These are phyloP conservation scores for Macrocentrus cingulum DNA, from an alignment of 1,140 invertebrate genomes.

Conservation along the genomic window DNA sequence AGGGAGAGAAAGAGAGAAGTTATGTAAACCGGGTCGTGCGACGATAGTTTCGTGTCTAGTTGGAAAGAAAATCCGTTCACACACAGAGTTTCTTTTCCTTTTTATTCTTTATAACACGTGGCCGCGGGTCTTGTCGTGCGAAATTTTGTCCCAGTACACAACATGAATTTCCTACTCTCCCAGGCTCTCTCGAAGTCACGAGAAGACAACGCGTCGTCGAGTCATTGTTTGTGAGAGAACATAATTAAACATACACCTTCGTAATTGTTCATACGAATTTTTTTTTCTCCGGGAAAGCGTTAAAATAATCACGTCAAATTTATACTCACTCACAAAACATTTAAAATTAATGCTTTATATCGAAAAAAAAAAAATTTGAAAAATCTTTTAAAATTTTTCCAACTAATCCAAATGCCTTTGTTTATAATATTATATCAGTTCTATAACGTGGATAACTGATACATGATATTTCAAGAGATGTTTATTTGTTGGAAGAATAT, in stretches of 20 bases:
- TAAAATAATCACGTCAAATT: not conserved
- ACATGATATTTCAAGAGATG: too few relatives aligned
- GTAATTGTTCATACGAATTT: not conserved
- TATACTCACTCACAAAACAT: not conserved
- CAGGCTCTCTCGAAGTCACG: constrained; percentile 23
- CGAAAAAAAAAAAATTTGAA: too few relatives aligned
- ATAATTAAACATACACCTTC: not conserved
- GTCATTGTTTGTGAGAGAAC: constrained; percentile 15
- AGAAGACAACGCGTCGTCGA: not conserved
- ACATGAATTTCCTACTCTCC: constrained; percentile 22
- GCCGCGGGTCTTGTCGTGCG: constrained; percentile 6
- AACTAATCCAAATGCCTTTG: too few relatives aligned
- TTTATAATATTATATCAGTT: too few relatives aligned
- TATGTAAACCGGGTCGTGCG: constrained; percentile 53
- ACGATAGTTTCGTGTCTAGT: constrained; percentile 27
- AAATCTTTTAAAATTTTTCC: too few relatives aligned
- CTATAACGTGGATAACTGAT: too few relatives aligned
- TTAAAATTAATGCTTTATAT: too few relatives aligned
- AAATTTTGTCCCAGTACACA: constrained; percentile 4
- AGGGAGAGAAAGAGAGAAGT: constrained; percentile 23
- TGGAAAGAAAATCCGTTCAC: constrained; percentile 35
- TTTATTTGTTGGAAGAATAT: too few relatives aligned
- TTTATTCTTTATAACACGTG: constrained; percentile 1
- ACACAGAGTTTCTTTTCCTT: constrained; percentile 29
- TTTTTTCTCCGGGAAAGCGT: constrained; percentile 23